Evolutionary conservation across 1,140 invertebrate species (phyloP), one percentile per base, ranked within the genome.

Genomic region (Zelostemma sp.): DNA sequence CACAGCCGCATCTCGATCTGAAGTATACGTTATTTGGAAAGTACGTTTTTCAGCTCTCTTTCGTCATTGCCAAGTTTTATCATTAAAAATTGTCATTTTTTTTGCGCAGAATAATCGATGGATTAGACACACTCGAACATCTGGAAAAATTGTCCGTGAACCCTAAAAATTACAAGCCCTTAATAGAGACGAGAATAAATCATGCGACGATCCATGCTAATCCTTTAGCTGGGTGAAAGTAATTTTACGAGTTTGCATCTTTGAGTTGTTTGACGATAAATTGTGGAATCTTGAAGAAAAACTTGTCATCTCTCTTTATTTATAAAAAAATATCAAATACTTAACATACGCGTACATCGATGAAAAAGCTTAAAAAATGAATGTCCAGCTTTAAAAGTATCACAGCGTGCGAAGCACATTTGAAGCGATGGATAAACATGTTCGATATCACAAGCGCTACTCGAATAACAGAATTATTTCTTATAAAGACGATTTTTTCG

Each of bases 21-120:
- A 99, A 99, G 82, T 99, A 99, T 79, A 99, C 97, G 8, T 82
- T 98, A 18, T 98, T 99, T 90, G 97, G 94, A 82, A 97, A 92
- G 96, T 97, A 89, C 88, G 85, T 85, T 58, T 15, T 46, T 59
- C 58, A 66, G n/a, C n/a, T n/a, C n/a, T n/a, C n/a, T n/a, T n/a
- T n/a, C n/a, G n/a, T n/a, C n/a, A n/a, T n/a, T n/a, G n/a, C n/a
- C n/a, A n/a, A n/a, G n/a, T n/a, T 28, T 28, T 8, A 28, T 28
- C n/a, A 28, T 49, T 8, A 11, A 25, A 51, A 51, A 49, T 1
- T 33, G 2, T 17, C 12, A 14, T 45, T 9, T 45, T 45, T 45
- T 45, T 45, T 25, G 21, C 3, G 8, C 84, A 97, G 96, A 83
- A 91, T 99, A 0, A 99, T 99, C 65, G 97, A 99, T 90, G 98